Conservation (phyloP, 2,797 vertebrate genomes). For the Manis javanica region DNA sequence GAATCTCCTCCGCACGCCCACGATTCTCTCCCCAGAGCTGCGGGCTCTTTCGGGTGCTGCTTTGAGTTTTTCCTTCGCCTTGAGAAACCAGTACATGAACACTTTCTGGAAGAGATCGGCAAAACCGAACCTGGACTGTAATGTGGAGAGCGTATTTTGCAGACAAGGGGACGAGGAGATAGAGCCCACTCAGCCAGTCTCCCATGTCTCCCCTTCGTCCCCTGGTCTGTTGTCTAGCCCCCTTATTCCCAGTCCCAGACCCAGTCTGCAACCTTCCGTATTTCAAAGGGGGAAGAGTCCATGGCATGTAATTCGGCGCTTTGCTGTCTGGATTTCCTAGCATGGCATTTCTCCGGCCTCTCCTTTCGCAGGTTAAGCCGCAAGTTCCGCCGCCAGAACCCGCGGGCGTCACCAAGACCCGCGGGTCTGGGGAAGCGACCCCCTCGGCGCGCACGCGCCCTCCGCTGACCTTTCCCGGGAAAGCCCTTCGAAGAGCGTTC, state of each 20-base stretch:
- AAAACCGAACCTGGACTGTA: background rate
- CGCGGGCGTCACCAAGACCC: no score
- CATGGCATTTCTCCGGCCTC: accelerated
- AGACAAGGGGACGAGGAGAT: background rate
- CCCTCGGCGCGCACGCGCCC: slow-evolving; percentile 42
- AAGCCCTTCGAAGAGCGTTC: slow-evolving; percentile 42
- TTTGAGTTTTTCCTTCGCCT: background rate
- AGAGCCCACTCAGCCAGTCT: background rate
- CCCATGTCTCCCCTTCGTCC: background rate
- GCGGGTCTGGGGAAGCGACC: accelerated
- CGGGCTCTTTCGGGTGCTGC: background rate
- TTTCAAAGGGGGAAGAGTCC: background rate
- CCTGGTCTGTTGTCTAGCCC: background rate
- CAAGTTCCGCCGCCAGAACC: background rate
- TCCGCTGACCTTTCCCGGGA: slow-evolving; percentile 31
- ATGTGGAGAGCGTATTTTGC: background rate
- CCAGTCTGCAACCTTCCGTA: background rate
- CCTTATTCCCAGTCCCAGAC: background rate
- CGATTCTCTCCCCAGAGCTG: background rate
- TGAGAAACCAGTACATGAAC: background rate
- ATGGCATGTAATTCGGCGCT: accelerated
- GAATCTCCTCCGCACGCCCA: background rate
- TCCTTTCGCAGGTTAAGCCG: background rate
- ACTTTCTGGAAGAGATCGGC: background rate
- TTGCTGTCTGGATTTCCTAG: background rate